These are phyloP conservation scores for Axis porcinus DNA, from an alignment of 2,113 vertebrate species.

Conservation along the genomic window DNA sequence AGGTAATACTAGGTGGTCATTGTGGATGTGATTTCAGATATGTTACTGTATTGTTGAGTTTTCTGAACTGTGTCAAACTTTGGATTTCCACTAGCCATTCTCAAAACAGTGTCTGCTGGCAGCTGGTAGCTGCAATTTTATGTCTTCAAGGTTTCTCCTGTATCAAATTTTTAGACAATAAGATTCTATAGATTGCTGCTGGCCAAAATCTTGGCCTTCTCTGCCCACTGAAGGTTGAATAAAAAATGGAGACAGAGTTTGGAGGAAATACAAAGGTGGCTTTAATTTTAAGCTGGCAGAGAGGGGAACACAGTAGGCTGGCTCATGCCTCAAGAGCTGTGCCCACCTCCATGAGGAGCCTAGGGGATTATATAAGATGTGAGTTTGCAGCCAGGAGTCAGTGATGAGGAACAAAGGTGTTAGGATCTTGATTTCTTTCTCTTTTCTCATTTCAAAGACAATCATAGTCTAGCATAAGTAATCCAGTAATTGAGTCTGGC, in stretches of 20 bases:
- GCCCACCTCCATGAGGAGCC: not conserved
- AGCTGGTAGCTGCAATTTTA: not conserved
- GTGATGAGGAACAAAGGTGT: not conserved
- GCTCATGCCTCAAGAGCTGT: not conserved
- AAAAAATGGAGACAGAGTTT: not conserved
- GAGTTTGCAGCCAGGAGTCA: not conserved
- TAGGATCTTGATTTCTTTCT: not conserved
- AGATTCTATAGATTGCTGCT: not conserved
- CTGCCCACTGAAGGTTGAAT: not conserved
- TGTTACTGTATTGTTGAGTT: not conserved
- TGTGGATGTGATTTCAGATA: not conserved
- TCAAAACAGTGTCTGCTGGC: not conserved
- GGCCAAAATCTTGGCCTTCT: not conserved
- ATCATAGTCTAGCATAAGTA: not conserved
- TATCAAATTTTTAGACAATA: not conserved
- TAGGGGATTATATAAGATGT: not conserved
- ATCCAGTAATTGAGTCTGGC: not conserved
- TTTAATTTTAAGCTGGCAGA: not conserved
- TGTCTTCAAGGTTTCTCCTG: not conserved
- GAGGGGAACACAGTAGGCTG: not conserved
- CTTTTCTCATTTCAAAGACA: not conserved
- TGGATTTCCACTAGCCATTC: not conserved
- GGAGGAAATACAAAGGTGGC: not conserved
- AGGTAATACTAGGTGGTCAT: not conserved
- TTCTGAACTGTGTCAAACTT: not conserved